Base-by-base conservation (phyloP, 2,113 vertebrate genomes). In the Argyrosomus japonicus region DNA sequence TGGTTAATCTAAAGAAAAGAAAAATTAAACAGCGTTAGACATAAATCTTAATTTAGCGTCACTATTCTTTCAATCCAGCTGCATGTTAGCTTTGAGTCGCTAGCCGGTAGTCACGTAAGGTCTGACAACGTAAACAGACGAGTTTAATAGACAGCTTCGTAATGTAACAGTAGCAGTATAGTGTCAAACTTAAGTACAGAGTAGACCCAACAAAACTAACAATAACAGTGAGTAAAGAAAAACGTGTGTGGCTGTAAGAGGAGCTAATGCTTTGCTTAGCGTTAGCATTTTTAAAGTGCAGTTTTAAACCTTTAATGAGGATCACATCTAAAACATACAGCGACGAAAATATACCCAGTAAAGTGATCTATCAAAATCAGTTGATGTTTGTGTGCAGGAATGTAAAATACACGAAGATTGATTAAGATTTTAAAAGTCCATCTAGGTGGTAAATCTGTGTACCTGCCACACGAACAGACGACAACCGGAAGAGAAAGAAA, bases 401-500 rank as follows among this genome's bases (percentile, higher is more conserved):
- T 6, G 12, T 14, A 8, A 17, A 82, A 43, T 25, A 54, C 2
- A 8, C 0, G 4, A 57, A 67, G 95, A 96, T 96, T 88, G 72
- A 69, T 57, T 1, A 4, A 68, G 95, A 95, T 96, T 91, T 19
- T 21, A 48, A 56, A 9, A 10, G 19, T 25, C 3, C 0, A 43
- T 2, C 0, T 0, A 18, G 9, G 14, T 32, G 47, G 29, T 15
- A 57, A 25, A 75, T 51, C 3, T 29, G 27, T 0, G n/a, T 94
- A 95, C 95, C 95, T 95, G 68, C 80, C 87, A 92, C 94, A 90
- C 93, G 88, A 84, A 94, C 64, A 73, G 88, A 86, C 68, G 82
- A 80, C 87, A 94, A 93, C 93, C 94, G 95, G 94, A 95, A 96
- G 88, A 96, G 95, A 77, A 90, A 92, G 92, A 76, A 47, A 0